Evolutionary conservation across 2,888 invertebrate genomes (phyloP).

Genomic region (Pseudococcus longispinus): DNA sequence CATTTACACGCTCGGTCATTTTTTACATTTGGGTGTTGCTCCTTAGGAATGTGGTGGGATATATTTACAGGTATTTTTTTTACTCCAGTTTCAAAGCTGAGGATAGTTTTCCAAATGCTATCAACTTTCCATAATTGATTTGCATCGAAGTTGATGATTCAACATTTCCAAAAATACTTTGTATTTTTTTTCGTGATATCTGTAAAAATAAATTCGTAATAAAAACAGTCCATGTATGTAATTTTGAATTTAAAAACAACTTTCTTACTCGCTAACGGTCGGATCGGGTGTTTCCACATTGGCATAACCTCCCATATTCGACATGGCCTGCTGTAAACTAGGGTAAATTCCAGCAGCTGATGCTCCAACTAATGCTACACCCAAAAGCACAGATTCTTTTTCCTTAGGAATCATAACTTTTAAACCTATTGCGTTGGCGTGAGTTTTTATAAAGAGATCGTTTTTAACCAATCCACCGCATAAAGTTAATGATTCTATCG

Average conservation of each 20-base stretch:
- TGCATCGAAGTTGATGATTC: slow-evolving; percentile 70
- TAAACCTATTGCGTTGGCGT: slow-evolving; percentile 83
- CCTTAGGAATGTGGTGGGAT: not conserved
- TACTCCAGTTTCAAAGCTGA: too few relatives aligned
- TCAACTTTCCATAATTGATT: not conserved
- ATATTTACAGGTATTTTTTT: not conserved
- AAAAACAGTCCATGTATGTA: not conserved
- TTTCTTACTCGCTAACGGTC: not conserved
- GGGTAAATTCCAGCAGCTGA: slow-evolving; percentile 77
- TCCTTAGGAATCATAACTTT: slow-evolving; percentile 82
- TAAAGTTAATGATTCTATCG: slow-evolving; percentile 75
- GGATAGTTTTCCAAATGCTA: not conserved
- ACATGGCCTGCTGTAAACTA: slow-evolving; percentile 69
- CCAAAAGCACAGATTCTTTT: slow-evolving; percentile 87
- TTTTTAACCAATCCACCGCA: slow-evolving; percentile 93
- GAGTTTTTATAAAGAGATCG: slow-evolving; percentile 81
- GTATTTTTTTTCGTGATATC: slow-evolving; percentile 84
- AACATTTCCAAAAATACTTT: slow-evolving; percentile 82
- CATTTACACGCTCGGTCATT: not conserved
- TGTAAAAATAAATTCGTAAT: not conserved
- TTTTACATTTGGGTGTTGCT: not conserved
- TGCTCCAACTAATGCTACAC: slow-evolving; percentile 87
- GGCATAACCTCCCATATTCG: slow-evolving; percentile 75
- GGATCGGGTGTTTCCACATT: not conserved
- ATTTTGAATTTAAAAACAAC: not conserved